Base-by-base conservation (phyloP, 2,113 vertebrate genomes). In the Theropithecus gelada region DNA sequence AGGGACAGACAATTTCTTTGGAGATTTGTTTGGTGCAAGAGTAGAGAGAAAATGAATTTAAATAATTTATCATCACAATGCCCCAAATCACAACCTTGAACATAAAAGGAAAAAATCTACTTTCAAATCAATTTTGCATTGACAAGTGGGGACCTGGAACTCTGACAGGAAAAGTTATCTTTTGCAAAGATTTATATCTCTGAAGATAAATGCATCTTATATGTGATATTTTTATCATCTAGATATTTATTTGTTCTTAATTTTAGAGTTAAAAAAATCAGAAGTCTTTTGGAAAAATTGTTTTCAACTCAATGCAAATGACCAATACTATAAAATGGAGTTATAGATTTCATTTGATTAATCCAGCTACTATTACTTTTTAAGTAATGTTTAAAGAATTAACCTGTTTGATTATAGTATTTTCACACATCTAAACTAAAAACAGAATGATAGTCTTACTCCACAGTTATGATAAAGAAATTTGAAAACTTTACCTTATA, bases 21-120 rank as follows among this genome's bases (percentile, higher is more conserved):
- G 92, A 98, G 98, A 97, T 98, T 97, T 98, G 81, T 93, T 98
- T 97, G 45, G 11, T 70, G 70, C 61, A 90, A 55, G 64, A 93
- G 25, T 13, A 48, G 45, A 98, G 87, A 94, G 22, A 93, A 93
- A 96, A 95, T 92, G 95, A 96, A 57, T 87, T 90, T 86, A 93
- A 96, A 95, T 96, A 97, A 98, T 96, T 97, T 97, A 97, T 90
- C 96, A 64, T 88, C 32, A 18, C 18, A 52, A 73, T 23, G 3
- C 76, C 32, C 52, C 52, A 96, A 96, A 97, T 97, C 83, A 97
- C 88, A 96, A n/a, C 90, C 81, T 96, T 94, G n/a, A 93, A 70
- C 10, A 23, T 72, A 96, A 96, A 91, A 94, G 52, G 70, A 92
- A 73, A 98, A 98, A 97, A 97, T 96, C 93, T 94, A 96, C 76